Conservation (phyloP, 2,797 vertebrate genomes). For the Pteropus rufus region DNA sequence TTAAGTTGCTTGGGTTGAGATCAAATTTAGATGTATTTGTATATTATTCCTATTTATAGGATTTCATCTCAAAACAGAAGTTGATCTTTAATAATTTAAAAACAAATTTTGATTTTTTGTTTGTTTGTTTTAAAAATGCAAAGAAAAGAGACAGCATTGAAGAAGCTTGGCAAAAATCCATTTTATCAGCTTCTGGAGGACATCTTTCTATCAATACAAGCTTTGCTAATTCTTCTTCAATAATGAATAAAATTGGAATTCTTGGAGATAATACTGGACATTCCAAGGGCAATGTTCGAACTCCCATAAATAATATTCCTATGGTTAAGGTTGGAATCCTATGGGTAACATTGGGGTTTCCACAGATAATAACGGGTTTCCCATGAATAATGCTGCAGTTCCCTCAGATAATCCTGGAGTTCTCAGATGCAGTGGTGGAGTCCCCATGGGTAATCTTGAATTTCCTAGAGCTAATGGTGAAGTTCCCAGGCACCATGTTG, state of each 20-base stretch:
- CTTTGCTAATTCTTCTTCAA: slow-evolving; percentile 87
- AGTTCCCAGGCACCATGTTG: background rate
- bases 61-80: background rate
- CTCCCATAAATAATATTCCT: background rate
- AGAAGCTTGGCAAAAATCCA: slow-evolving; percentile 88
- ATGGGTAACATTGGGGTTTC: background rate
- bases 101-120: slow-evolving; percentile 62
- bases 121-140: slow-evolving; percentile 84
- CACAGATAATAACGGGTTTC: background rate
- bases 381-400: background rate
- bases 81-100: background rate
- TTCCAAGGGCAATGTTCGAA: background rate
- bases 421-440: background rate
- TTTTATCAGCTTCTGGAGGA: slow-evolving; percentile 88
- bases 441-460: background rate
- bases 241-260: slow-evolving; percentile 80
- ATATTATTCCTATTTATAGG: background rate
- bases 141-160: slow-evolving; percentile 81
- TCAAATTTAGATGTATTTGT: background rate
- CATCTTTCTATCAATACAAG: slow-evolving; percentile 90
- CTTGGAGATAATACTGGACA: background rate
- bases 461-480: background rate
- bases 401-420: background rate
- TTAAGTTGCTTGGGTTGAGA: background rate
- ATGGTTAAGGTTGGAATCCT: background rate